These are phyloP conservation scores for Caenorhabditis macrosperma DNA, from an alignment of 2,888 invertebrate species.

Conservation along the genomic window DNA sequence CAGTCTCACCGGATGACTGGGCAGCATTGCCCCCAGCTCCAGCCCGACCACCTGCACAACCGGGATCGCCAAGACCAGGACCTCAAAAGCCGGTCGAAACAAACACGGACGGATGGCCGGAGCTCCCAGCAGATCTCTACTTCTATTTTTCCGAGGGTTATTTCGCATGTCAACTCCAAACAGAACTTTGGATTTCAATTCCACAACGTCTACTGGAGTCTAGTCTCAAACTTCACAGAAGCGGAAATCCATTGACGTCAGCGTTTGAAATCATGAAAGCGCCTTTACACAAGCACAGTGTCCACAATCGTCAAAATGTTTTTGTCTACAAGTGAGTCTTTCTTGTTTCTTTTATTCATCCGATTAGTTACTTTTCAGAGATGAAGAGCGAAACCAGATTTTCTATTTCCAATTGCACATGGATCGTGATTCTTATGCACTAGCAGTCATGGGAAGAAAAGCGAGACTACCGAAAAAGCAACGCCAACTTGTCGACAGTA, in stretches of 20 bases:
- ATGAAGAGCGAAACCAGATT: conserved; percentile 55
- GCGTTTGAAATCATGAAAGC: conserved; percentile 62
- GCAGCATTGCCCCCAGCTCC: neutral
- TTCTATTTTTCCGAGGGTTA: conserved; percentile 84
- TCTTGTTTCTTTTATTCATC: neutral
- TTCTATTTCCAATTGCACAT: conserved; percentile 73
- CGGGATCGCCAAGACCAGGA: neutral
- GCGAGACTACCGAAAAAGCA: conserved; percentile 21
- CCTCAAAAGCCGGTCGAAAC: neutral
- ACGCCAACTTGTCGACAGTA: neutral
- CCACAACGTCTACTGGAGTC: conserved; percentile 50
- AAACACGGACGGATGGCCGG: neutral
- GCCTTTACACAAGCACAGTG: conserved; percentile 64
- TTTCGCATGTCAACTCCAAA: conserved; percentile 85
- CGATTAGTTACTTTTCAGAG: conserved; percentile 51
- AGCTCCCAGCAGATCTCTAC: conserved; percentile 12
- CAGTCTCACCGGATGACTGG: neutral
- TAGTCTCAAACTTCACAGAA: neutral
- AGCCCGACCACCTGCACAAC: neutral
- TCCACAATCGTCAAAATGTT: conserved; percentile 61
- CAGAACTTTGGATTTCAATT: conserved; percentile 56
- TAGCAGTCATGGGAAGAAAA: conserved; percentile 34
- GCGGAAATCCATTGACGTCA: conserved; percentile 4
- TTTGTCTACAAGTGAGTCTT: conserved; percentile 62
- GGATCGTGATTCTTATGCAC: conserved; percentile 50